Evolutionary conservation across 1,140 invertebrate genomes (phyloP), one percentile per base, ranked within the genome.

Genomic region (Rhopalosiphum maidis): DNA sequence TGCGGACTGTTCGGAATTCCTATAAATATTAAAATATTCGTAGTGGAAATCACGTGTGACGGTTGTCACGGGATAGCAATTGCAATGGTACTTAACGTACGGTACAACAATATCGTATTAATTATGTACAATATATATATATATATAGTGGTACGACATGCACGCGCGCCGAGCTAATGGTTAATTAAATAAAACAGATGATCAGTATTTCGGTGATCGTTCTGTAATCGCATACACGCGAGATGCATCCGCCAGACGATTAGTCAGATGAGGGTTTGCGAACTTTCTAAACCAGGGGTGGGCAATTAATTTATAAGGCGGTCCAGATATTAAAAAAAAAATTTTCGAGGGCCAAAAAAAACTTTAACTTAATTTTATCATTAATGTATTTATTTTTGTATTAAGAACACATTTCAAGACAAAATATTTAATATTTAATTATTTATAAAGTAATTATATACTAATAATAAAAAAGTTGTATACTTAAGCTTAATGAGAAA

Each of bases 161-260:
- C 30, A 68, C 60, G 6, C 11, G 4, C n/a, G 60, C 60, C 30
- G 55, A n/a, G 60, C 60, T 68, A 68, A 68, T 68, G 60, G 30
- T n/a, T 68, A 68, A 68, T 68, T n/a, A n/a, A 68, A 77, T n/a
- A n/a, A 77, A 77, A 77, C 60, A 77, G 60, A 77, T n/a, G 15
- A n/a, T n/a, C 1, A 22, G 60, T n/a, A 77, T 77, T 77, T 25
- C 41, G 55, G 11, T n/a, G 11, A 18, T 77, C 4, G 15, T 35
- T 6, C 2, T n/a, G 0, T 18, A 18, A n/a, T n/a, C 15, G 30
- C n/a, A 77, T 18, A 68, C 9, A 3, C 11, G 9, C 25, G 60
- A n/a, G 15, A 77, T 2, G 30, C 4, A n/a, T 0, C 30, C 60
- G 1, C 23, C 3, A 30, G 60, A 30, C 30, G 11, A 60, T 60